These are phyloP conservation scores for Epinotia brunnichana DNA, from an alignment of 2,888 invertebrate species.

Conservation along the genomic window DNA sequence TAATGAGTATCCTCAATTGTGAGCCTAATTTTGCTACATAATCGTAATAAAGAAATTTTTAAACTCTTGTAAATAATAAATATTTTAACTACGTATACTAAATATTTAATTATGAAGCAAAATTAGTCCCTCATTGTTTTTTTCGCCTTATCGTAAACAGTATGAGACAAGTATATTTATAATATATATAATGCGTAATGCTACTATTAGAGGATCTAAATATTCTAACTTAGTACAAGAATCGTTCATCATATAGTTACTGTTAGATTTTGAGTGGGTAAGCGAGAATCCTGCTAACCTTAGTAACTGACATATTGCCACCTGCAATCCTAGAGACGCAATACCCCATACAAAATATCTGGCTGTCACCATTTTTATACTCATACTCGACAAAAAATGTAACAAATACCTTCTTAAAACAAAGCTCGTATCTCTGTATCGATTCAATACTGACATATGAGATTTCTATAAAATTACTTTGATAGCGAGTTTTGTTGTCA, in stretches of 20 bases:
- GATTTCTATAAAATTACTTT: no score
- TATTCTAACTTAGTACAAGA: slow-evolving; percentile 60
- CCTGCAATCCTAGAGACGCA: not conserved
- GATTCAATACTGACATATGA: no score
- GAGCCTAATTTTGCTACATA: slow-evolving; percentile 59
- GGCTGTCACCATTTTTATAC: not conserved
- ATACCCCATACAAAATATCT: not conserved
- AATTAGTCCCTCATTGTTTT: slow-evolving; percentile 64
- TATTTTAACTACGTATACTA: slow-evolving; percentile 23
- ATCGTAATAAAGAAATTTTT: slow-evolving; percentile 21
- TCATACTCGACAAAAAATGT: no score
- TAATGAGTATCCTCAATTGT: slow-evolving; percentile 47
- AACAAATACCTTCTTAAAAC: no score
- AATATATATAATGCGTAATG: slow-evolving; percentile 62
- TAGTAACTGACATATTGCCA: not conserved
- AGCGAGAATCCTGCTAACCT: not conserved
- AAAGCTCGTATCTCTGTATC: no score
- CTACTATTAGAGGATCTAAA: slow-evolving; percentile 74
- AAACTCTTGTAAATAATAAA: slow-evolving; percentile 37
- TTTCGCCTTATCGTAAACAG: slow-evolving; percentile 69
- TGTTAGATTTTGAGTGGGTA: slow-evolving; percentile 10
- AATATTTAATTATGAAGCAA: slow-evolving; percentile 53
- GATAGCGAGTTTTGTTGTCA: no score
- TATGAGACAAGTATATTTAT: slow-evolving; percentile 74
- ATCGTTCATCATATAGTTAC: slow-evolving; percentile 30